Base-by-base conservation (phyloP, 2,888 invertebrate species). In the Cosmorhoe ocellata region DNA sequence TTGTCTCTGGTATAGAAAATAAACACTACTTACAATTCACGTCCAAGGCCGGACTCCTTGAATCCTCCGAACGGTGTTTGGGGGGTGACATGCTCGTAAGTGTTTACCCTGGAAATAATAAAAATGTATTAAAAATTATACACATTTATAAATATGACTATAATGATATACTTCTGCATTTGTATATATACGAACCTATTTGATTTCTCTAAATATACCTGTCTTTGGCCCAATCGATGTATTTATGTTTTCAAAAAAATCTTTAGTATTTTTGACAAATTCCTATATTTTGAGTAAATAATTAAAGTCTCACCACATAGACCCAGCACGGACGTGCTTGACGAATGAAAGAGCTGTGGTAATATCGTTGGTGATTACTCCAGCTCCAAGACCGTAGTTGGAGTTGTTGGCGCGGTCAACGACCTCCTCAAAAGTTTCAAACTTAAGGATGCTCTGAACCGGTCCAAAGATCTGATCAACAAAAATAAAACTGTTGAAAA, bases 51-150 rank as follows among this genome's bases (percentile, higher is more conserved):
- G 22, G 97, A 97, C 68, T 94, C 93, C 75, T 96, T 97, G 83
- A 93, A 97, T 32, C 97, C 97, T 44, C 97, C 97, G 76, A 97
- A 97, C 9, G 97, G 97, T 32, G 95, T 94, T 76, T 97, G 96
- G 1, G 94, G 88, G 8, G 91, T 79, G 1, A 94, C 91, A 40
- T 92, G 91, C 66, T 95, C 93, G 67, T 95, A 96, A 40, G 93
- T 93, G 79, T 96, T 96, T 3, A 96, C 91, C 95, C 95, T 90
- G 63, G 34, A 41, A 41, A 37, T 26, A 7, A 42, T 38, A 27
- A 10, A 34, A 0, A 30, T 1, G 4, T 18, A 3, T 28, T 1
- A 33, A 33, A 33, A 13, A 33, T 2, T 2, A 18, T 18, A 3
- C 18, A 18, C 2, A 18, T 18, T 5, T 18, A 5, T 2, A 18